A percentile compares a stretch with the other conserved stretches of the same genome.
phyloP scores from a whole-genome alignment of 2,797 vertebrate species.

The Esox lucius region DNA sequence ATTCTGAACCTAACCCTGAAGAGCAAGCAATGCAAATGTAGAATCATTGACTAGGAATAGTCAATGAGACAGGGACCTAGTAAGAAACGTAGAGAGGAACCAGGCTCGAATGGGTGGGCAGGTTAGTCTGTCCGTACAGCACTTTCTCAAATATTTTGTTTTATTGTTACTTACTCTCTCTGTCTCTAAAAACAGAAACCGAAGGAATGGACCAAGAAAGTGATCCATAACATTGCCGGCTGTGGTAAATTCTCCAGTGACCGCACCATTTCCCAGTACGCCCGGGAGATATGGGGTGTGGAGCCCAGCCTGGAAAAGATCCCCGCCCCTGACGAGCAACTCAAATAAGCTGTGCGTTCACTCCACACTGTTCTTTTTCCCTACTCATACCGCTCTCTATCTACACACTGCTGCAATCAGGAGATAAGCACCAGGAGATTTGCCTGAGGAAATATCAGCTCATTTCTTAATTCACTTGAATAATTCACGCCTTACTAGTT shows the following conservation, averaged over 20 bases:
- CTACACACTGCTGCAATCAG: background rate
- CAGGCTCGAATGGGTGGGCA: too few relatives aligned
- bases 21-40: too few relatives aligned
- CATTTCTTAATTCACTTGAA: conserved; percentile 3
- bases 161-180: background rate
- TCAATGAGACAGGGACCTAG: too few relatives aligned
- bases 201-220: conserved; percentile 91
- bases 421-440: conserved; percentile 21
- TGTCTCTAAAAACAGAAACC: conserved; percentile 73
- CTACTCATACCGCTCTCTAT: conserved; percentile 16
- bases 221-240: conserved; percentile 88
- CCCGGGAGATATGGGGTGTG: conserved; percentile 90
- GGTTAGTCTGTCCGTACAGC: too few relatives aligned
- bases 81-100: too few relatives aligned
- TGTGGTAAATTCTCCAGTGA: conserved; percentile 94
- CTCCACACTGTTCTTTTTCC: background rate
- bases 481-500: background rate
- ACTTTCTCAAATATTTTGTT: background rate
- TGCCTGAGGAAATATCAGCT: conserved; percentile 32
- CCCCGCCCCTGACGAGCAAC: conserved; percentile 76
- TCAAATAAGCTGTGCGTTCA: conserved; percentile 35
- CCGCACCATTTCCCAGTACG: conserved; percentile 88
- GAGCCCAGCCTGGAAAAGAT: conserved; percentile 84
- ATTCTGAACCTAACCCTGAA: too few relatives aligned
- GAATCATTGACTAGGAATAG: too few relatives aligned